Percentiles rank a stretch among this genome's conserved stretches.
phyloP scores from a whole-genome alignment of 2,888 invertebrate genomes.

The Crossocerus cetratus region DNA sequence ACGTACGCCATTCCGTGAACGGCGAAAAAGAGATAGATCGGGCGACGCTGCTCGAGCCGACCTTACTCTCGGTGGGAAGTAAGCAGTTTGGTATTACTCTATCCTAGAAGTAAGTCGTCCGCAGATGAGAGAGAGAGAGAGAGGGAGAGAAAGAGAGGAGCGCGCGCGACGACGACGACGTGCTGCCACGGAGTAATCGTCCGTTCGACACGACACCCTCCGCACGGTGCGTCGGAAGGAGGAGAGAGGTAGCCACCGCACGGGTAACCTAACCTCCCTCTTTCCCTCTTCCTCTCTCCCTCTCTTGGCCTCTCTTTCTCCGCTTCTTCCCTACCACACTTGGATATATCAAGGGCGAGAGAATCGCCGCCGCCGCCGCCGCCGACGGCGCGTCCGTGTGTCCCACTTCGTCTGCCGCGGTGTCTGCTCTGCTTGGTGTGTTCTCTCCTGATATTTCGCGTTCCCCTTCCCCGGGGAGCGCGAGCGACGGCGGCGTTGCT shows the following conservation, averaged over 20 bases:
- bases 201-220: slow-evolving; percentile 55
- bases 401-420: slow-evolving; percentile 68
- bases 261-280: slow-evolving; percentile 56
- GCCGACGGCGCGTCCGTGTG: slow-evolving; percentile 36
- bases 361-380: slow-evolving; percentile 6
- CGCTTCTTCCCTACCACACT: slow-evolving; percentile 48
- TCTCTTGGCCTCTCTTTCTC: slow-evolving; percentile 39
- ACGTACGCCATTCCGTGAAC: slow-evolving; percentile 59
- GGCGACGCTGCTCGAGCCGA: slow-evolving; percentile 1
- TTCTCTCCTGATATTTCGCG: slow-evolving; percentile 68
- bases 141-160: neutral
- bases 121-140: neutral
- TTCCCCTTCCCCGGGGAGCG: slow-evolving; percentile 65
- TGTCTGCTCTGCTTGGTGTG: slow-evolving; percentile 59
- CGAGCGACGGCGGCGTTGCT: too few species aligned
- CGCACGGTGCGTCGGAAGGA: slow-evolving; percentile 47
- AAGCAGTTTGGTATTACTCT: too few species aligned
- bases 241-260: slow-evolving; percentile 51
- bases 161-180: slow-evolving; percentile 38
- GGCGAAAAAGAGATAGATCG: slow-evolving; percentile 52
- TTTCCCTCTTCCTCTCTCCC: slow-evolving; percentile 40
- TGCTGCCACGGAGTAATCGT: slow-evolving; percentile 49
- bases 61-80: too few species aligned
- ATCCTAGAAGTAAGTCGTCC: neutral
- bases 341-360: slow-evolving; percentile 59